These are phyloP conservation scores for Isurus oxyrinchus DNA, from an alignment of 2,113 vertebrate species.

Conservation along the genomic window DNA sequence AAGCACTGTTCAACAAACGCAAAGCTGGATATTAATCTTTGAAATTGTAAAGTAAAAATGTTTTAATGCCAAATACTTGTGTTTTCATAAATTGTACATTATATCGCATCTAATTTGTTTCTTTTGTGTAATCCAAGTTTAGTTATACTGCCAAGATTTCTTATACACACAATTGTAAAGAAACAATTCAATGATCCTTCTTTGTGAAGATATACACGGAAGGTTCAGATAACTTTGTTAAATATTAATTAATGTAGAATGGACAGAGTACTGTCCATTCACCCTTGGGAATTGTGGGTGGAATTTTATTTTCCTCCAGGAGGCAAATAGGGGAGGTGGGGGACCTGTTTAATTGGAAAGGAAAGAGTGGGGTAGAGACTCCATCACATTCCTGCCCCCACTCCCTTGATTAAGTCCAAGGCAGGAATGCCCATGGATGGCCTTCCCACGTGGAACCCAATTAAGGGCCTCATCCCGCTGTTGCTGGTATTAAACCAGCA, in stretches of 20 bases:
- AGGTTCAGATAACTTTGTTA: neutral
- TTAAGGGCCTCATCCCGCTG: too few relatives aligned
- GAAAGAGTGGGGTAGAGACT: too few relatives aligned
- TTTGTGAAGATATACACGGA: neutral
- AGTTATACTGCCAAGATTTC: neutral
- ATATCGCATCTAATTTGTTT: neutral
- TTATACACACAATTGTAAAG: neutral
- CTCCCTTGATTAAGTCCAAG: too few relatives aligned
- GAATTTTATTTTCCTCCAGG: too few relatives aligned
- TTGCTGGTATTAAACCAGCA: too few relatives aligned
- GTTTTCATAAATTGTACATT: neutral
- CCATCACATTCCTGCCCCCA: too few relatives aligned
- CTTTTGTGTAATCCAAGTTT: neutral
- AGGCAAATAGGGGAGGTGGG: too few relatives aligned
- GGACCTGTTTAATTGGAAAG: too few relatives aligned
- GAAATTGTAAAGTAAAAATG: neutral
- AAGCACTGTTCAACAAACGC: too few relatives aligned
- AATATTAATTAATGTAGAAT: neutral
- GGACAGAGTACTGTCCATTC: neutral
- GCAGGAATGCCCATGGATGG: too few relatives aligned
- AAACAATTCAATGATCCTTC: neutral
- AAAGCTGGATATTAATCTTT: too few relatives aligned
- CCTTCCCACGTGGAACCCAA: too few relatives aligned
- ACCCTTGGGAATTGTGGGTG: neutral
- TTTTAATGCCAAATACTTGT: neutral